Conservation (phyloP, 2,113 vertebrate genomes). For the Cricetomys ansorgei region DNA sequence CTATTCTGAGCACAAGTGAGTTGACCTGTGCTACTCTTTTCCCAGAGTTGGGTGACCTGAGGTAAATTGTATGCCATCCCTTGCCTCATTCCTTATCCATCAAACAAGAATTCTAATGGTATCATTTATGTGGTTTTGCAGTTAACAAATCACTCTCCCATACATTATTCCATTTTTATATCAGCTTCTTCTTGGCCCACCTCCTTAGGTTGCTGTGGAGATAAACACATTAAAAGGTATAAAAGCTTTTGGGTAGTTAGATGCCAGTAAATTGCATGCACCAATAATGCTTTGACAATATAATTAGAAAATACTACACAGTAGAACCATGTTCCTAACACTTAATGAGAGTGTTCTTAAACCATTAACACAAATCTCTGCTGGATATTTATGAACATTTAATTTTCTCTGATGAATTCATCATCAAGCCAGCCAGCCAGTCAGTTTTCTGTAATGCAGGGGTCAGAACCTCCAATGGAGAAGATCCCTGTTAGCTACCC, state of each 20-base stretch:
- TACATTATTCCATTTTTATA: conserved; percentile 37
- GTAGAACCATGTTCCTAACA: not conserved
- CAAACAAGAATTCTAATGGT: not conserved
- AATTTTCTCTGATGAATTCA: conserved; percentile 31
- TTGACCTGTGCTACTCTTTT: not conserved
- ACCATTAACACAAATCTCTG: conserved; percentile 32
- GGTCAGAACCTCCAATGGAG: not conserved
- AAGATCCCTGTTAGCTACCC: not conserved
- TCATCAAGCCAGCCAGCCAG: not conserved
- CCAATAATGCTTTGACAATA: conserved; percentile 42
- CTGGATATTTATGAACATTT: conserved; percentile 40
- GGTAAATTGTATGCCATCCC: not conserved
- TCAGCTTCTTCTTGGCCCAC: not conserved
- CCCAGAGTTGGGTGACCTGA: not conserved
- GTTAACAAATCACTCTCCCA: conserved; percentile 29
- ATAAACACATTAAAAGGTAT: conserved; percentile 28
- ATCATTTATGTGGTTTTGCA: not conserved
- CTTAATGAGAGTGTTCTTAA: conserved; percentile 47
- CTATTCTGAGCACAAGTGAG: not conserved
- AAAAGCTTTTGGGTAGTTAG: conserved; percentile 44
- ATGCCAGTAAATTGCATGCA: not conserved
- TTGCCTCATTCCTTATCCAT: not conserved
- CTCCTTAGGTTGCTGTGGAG: conserved; percentile 1
- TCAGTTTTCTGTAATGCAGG: not conserved
- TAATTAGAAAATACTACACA: conserved; percentile 58